A percentile compares a stretch with the other conserved stretches of the same genome.
These are phyloP conservation scores for Gari tellinella DNA, from an alignment of 2,888 invertebrate species.

Conservation along the genomic window DNA sequence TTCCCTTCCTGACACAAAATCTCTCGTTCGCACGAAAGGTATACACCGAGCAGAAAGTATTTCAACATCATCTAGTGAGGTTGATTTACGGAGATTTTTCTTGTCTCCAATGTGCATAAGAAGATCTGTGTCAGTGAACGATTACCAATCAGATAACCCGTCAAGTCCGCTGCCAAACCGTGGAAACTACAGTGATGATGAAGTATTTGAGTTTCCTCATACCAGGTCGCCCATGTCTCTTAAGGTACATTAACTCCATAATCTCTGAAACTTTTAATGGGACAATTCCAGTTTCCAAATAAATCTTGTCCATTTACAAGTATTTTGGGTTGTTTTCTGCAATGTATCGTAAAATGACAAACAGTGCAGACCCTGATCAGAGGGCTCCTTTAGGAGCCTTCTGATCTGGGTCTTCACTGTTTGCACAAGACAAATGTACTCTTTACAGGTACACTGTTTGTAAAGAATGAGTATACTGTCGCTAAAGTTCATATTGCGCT, in stretches of 20 bases:
- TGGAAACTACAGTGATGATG: slow-evolving; percentile 52
- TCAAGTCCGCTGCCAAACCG: slow-evolving; percentile 28
- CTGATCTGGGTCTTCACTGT: too few relatives aligned
- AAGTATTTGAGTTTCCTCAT: slow-evolving; percentile 62
- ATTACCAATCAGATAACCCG: slow-evolving; percentile 35
- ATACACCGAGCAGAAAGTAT: slow-evolving; percentile 14
- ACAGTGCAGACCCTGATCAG: too few relatives aligned
- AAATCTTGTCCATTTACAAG: too few relatives aligned
- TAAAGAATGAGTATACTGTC: too few relatives aligned
- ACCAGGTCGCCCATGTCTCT: slow-evolving; percentile 52
- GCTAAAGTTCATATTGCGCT: too few relatives aligned
- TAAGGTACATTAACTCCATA: slow-evolving; percentile 57
- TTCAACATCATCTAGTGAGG: slow-evolving; percentile 44
- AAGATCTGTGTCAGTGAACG: slow-evolving; percentile 56
- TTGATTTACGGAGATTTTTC: slow-evolving; percentile 51
- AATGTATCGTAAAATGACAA: too few relatives aligned
- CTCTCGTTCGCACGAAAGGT: slow-evolving; percentile 7
- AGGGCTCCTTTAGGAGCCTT: too few relatives aligned
- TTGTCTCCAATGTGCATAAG: slow-evolving; percentile 48
- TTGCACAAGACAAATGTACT: too few relatives aligned
- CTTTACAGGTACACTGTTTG: too few relatives aligned
- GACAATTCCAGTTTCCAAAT: too few relatives aligned
- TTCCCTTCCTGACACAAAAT: slow-evolving; percentile 44
- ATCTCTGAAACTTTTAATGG: too few relatives aligned
- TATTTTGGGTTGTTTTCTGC: too few relatives aligned